phyloP scores from a whole-genome alignment of 2,797 vertebrate species.

The Siniperca scherzeri region DNA sequence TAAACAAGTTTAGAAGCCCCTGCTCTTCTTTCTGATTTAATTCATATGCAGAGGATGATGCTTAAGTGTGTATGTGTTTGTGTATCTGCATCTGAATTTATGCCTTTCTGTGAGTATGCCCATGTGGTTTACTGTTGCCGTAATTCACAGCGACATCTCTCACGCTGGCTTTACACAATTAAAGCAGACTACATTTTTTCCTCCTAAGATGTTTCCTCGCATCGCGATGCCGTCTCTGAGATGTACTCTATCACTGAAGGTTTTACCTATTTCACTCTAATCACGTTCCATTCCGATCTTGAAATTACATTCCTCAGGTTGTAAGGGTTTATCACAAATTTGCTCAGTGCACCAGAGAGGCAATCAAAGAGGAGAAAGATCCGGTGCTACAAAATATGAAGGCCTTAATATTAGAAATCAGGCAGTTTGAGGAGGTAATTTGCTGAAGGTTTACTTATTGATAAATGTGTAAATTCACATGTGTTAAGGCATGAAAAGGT shows the following conservation, averaged over 20 bases:
- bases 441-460: slow-evolving; percentile 44
- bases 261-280: slow-evolving; percentile 63
- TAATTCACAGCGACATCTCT: slow-evolving; percentile 69
- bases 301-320: slow-evolving; percentile 71
- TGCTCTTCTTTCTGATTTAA: slow-evolving; percentile 62
- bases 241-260: slow-evolving; percentile 49
- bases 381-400: slow-evolving; percentile 34
- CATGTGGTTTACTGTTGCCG: slow-evolving; percentile 62
- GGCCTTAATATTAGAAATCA: slow-evolving; percentile 60
- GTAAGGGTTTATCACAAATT: slow-evolving; percentile 62
- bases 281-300: slow-evolving; percentile 49
- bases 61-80: slow-evolving; percentile 51
- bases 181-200: slow-evolving; percentile 63
- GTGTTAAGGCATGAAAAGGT: slow-evolving; percentile 24
- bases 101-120: slow-evolving; percentile 30
- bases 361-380: slow-evolving; percentile 51
- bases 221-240: slow-evolving; percentile 31
- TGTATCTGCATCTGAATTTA: slow-evolving; percentile 55
- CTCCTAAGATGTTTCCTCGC: slow-evolving; percentile 45
- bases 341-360: slow-evolving; percentile 56
- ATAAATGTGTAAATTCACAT: slow-evolving; percentile 38
- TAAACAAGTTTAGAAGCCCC: slow-evolving; percentile 73
- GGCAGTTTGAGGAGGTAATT: slow-evolving; percentile 55
- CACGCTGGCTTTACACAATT: slow-evolving; percentile 74
- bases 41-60: slow-evolving; percentile 60